A percentile compares a stretch with the other conserved stretches of the same genome.
phyloP scores from a whole-genome alignment of 2,888 invertebrate genomes.

The Augochlorella aurata region DNA sequence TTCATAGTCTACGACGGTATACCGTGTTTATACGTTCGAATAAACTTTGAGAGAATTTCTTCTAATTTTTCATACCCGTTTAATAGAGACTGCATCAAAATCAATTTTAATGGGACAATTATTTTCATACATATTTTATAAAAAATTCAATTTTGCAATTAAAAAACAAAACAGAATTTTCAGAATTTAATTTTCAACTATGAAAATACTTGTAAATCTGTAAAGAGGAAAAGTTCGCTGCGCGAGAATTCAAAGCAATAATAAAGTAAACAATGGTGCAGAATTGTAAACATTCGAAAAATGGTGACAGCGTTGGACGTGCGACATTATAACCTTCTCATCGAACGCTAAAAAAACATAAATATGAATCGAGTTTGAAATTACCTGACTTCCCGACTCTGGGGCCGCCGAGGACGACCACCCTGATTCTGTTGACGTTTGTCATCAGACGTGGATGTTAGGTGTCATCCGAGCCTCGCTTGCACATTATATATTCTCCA shows the following conservation, averaged over 20 bases:
- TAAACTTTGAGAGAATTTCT: neutral
- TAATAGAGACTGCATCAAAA: neutral
- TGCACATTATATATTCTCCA: constrained; percentile 56
- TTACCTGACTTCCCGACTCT: constrained; percentile 91
- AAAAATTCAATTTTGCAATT: neutral
- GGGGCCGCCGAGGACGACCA: constrained; percentile 90
- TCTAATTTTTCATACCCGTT: no score
- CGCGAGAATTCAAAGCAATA: neutral
- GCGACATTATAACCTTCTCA: no score
- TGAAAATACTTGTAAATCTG: neutral
- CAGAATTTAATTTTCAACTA: neutral
- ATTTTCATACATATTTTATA: neutral
- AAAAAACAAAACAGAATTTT: neutral
- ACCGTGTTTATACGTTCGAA: neutral
- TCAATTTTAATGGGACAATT: neutral
- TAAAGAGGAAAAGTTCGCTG: neutral
- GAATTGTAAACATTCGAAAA: neutral
- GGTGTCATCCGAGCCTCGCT: constrained; percentile 68
- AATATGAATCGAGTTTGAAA: constrained; percentile 71
- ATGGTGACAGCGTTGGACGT: neutral
- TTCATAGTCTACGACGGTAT: constrained; percentile 27
- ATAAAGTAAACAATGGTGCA: neutral
- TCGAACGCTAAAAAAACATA: neutral
- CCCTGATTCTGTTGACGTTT: constrained; percentile 90
- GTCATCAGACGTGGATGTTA: constrained; percentile 84